Evolutionary conservation across 2,888 invertebrate genomes (phyloP).

Genomic region (Lasioglossum villosulum): DNA sequence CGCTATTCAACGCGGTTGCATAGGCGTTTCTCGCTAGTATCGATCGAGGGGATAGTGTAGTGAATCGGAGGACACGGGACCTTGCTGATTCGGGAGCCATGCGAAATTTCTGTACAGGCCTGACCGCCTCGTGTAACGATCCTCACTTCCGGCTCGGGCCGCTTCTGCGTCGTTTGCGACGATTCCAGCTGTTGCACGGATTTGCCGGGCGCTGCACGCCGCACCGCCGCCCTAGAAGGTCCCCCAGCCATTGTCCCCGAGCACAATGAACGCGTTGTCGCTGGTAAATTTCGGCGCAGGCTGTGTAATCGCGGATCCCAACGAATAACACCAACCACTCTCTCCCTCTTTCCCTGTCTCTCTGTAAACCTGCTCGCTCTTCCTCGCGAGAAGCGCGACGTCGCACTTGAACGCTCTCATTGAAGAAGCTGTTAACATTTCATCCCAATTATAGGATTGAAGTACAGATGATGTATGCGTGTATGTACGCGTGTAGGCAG

Average conservation of each 20-base stretch:
- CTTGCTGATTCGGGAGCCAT: slow-evolving; percentile 31
- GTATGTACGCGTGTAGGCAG: too few species aligned
- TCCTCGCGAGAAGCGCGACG: neutral
- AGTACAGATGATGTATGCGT: too few species aligned
- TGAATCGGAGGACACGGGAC: neutral
- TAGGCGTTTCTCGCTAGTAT: slow-evolving; percentile 43
- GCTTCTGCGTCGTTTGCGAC: slow-evolving; percentile 41
- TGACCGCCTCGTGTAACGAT: slow-evolving; percentile 52
- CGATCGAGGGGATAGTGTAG: slow-evolving; percentile 46
- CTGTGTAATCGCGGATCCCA: slow-evolving; percentile 6
- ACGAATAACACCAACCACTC: slow-evolving; percentile 16
- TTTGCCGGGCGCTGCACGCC: slow-evolving; percentile 34
- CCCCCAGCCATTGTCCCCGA: slow-evolving; percentile 42
- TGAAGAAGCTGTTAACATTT: too few species aligned
- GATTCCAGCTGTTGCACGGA: slow-evolving; percentile 64
- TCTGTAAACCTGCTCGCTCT: neutral
- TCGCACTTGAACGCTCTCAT: too few species aligned
- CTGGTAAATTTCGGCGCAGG: slow-evolving; percentile 31
- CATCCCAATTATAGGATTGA: too few species aligned
- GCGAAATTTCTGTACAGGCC: slow-evolving; percentile 50
- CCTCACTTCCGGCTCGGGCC: slow-evolving; percentile 55
- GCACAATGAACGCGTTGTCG: slow-evolving; percentile 44
- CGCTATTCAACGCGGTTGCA: neutral
- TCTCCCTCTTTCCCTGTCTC: neutral
- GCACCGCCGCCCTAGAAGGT: slow-evolving; percentile 21